Conservation (phyloP, 2,888 invertebrate species). For the Dasypolia templi region DNA sequence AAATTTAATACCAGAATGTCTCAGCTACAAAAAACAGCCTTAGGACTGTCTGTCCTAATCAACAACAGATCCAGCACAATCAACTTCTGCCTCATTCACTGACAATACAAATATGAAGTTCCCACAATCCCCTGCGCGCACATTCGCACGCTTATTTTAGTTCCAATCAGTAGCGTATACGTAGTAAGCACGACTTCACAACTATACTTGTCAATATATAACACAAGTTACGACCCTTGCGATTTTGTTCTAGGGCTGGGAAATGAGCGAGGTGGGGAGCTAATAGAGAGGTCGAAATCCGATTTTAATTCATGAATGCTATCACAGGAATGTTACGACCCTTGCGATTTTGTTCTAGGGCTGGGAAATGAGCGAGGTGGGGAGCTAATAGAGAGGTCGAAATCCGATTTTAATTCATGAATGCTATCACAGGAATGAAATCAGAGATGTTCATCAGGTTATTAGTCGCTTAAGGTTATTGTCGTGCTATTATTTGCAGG, state of each 20-base stretch:
- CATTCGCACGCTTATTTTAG: conserved; percentile 61
- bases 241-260: conserved; percentile 46
- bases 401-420: conserved; percentile 41
- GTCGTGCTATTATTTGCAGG: conserved; percentile 24
- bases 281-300: conserved; percentile 43
- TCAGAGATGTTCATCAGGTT: conserved; percentile 5
- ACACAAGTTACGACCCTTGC: conserved; percentile 58
- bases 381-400: conserved; percentile 33
- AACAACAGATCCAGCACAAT: conserved; percentile 51
- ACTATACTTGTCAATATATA: conserved; percentile 65
- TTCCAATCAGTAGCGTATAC: conserved; percentile 63
- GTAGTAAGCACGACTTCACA: conserved; percentile 66
- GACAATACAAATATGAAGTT: conserved; percentile 61
- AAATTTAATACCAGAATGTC: not conserved
- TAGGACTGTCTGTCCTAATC: conserved; percentile 44
- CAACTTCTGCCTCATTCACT: conserved; percentile 43
- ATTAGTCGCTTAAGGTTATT: conserved; percentile 18
- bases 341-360: conserved; percentile 46
- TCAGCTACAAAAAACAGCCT: not conserved
- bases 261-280: conserved; percentile 50
- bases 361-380: conserved; percentile 55
- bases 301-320: conserved; percentile 35
- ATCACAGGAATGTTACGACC: conserved; percentile 48
- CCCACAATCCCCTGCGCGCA: conserved; percentile 48
- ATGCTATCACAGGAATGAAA: conserved; percentile 12